Base-by-base conservation (phyloP, 2,797 vertebrate species). In the Smutsia temminckii region DNA sequence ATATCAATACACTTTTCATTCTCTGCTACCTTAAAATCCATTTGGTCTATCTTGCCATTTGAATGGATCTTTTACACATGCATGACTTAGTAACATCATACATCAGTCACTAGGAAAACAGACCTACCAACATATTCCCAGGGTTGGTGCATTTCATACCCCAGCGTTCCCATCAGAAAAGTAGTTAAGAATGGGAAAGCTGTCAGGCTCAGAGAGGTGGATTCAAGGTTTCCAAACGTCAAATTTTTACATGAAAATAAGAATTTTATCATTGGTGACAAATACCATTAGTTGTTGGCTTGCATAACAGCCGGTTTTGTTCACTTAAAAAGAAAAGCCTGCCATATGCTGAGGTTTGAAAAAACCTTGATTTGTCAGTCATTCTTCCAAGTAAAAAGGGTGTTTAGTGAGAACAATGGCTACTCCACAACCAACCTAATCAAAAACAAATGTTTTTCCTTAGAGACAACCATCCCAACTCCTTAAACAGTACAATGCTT, bases 171-270 rank as follows among this genome's bases (percentile, higher is more conserved):
- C n/a, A 61, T 69, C 63, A 25, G 20, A 55, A 66, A 88, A 75
- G 49, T 14, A 61, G 63, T 46, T 21, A 49, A 49, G 46, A 18
- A 34, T 14, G 12, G 32, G 32, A 61, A 90, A 40, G 37, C 49
- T 61, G 21, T 42, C 72, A 63, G 12, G 6, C 61, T 68, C 63
- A 93, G 23, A 81, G 75, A 11, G 37, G 25, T 63, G 20, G 32
- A 66, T 75, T 94, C 51, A 25, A 57, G 51, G 81, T 72, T 93
- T 72, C 71, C 68, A 78, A 92, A 88, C 59, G 87, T 91, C 77
- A 34, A 29, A 46, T 42, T 86, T 84, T 85, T 80, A 25, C 61
- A 40, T 46, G 29, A 77, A 93, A 91, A 77, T 66, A 80, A 85
- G 63, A 59, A 64, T 79, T 57, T 66, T 55, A 25, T 77, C 40